A percentile compares a stretch with the other conserved stretches of the same genome.
Evolutionary conservation across 2,888 invertebrate genomes (phyloP).

Genomic region (Sarcophaga caerulescens): DNA sequence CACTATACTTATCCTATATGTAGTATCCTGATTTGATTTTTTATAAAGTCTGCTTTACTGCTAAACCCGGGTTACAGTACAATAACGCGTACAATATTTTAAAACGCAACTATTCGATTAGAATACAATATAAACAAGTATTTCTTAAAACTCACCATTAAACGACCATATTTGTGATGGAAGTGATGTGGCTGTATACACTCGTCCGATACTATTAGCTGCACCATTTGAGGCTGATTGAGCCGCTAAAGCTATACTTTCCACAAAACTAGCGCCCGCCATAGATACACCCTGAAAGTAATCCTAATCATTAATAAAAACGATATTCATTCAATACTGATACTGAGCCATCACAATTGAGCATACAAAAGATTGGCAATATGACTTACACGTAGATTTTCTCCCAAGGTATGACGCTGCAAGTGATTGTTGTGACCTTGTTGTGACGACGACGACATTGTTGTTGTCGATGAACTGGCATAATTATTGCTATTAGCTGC

Average conservation of each 20-base stretch:
- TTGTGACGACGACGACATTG: conserved; percentile 64
- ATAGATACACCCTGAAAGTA: conserved; percentile 75
- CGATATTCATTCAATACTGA: conserved; percentile 15
- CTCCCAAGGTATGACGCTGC: conserved; percentile 70
- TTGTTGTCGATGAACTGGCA: conserved; percentile 67
- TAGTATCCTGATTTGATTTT: too few relatives aligned
- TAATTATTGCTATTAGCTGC: conserved; percentile 75
- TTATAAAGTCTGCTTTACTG: too few relatives aligned
- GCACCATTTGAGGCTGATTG: conserved; percentile 79
- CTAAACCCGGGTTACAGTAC: too few relatives aligned
- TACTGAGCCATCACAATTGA: conserved; percentile 34
- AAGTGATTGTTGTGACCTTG: conserved; percentile 72
- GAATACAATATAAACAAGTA: too few relatives aligned
- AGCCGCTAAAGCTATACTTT: conserved; percentile 79
- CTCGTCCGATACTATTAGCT: conserved; percentile 85
- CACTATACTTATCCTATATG: too few relatives aligned
- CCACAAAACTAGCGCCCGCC: conserved; percentile 78
- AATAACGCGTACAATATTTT: too few relatives aligned
- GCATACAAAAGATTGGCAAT: neutral
- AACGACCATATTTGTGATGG: conserved; percentile 96
- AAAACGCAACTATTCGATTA: too few relatives aligned
- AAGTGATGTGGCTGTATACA: conserved; percentile 93
- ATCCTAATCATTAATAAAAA: conserved; percentile 57
- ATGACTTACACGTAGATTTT: conserved; percentile 63
- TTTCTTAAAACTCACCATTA: conserved; percentile 86